Conservation (phyloP, 2,888 invertebrate genomes). For the Orthosia incerta region DNA sequence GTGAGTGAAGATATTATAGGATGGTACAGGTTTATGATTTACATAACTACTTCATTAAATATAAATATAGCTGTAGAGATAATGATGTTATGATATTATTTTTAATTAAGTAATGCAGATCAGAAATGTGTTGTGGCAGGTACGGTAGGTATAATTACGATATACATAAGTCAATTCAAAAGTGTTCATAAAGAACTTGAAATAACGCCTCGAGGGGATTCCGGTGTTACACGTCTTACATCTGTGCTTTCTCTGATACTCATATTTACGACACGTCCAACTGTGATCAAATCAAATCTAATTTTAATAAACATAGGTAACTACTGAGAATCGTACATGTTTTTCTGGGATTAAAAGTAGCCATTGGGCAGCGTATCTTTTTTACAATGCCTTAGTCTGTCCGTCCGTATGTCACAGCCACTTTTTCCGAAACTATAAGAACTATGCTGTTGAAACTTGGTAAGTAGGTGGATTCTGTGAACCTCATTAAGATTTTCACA, state of each 20-base stretch:
- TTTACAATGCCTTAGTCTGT: too few species aligned
- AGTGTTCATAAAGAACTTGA: slow-evolving; percentile 30
- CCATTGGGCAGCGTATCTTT: too few species aligned
- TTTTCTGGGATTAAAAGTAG: too few species aligned
- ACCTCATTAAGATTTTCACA: too few species aligned
- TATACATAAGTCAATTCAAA: slow-evolving; percentile 15
- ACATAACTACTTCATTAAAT: slow-evolving; percentile 51
- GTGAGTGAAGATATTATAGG: slow-evolving; percentile 48
- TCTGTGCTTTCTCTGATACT: slow-evolving; percentile 28
- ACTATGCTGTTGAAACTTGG: too few species aligned
- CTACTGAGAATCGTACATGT: too few species aligned
- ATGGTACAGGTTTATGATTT: slow-evolving; percentile 44
- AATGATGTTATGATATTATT: slow-evolving; percentile 50
- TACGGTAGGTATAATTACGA: slow-evolving; percentile 34
- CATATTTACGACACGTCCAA: not conserved
- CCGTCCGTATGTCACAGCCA: too few species aligned
- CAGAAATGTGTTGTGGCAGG: slow-evolving; percentile 6
- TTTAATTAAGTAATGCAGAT: slow-evolving; percentile 42
- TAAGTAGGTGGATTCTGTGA: too few species aligned
- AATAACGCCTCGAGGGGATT: slow-evolving; percentile 45
- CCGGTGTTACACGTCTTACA: slow-evolving; percentile 1
- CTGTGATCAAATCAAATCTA: not conserved
- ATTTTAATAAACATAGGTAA: too few species aligned
- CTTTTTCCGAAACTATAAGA: too few species aligned
- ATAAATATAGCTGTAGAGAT: slow-evolving; percentile 32